A percentile compares a stretch with the other conserved stretches of the same genome.
These are phyloP conservation scores for Catharus minimus DNA, from an alignment of 2,113 vertebrate genomes.

Conservation along the genomic window DNA sequence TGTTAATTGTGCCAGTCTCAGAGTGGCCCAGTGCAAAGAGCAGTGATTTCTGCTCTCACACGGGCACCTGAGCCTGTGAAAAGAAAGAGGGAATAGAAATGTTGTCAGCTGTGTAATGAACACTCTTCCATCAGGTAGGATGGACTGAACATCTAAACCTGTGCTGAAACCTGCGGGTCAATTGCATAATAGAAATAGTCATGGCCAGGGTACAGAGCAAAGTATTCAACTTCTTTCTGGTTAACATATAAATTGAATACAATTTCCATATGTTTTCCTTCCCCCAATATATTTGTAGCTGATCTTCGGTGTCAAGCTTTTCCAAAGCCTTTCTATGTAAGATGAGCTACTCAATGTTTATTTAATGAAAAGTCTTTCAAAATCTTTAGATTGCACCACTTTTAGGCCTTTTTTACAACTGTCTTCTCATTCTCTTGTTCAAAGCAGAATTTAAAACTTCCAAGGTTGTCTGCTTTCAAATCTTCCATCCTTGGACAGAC, in stretches of 20 bases:
- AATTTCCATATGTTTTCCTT: neutral
- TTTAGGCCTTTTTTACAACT: neutral
- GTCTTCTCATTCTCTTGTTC: neutral
- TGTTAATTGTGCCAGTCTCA: neutral
- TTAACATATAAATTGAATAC: neutral
- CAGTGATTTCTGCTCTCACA: rapidly evolving
- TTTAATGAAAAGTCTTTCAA: neutral
- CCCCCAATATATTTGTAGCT: neutral
- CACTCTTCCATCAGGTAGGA: neutral
- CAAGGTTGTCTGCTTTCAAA: neutral
- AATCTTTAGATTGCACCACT: neutral
- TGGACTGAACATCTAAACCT: neutral
- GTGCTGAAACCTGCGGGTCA: neutral
- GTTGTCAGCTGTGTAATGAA: neutral
- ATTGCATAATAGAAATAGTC: neutral
- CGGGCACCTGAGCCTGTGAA: neutral
- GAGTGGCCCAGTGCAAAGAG: neutral
- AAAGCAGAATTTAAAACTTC: neutral
- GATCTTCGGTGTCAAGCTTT: neutral
- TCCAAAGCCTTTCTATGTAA: neutral
- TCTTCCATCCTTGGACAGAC: neutral
- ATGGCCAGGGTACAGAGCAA: neutral
- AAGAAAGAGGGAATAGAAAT: neutral
- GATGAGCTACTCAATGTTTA: neutral
- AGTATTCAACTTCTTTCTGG: neutral